These are phyloP conservation scores for Apocheima hispidaria DNA, from an alignment of 2,888 invertebrate species.

Conservation along the genomic window DNA sequence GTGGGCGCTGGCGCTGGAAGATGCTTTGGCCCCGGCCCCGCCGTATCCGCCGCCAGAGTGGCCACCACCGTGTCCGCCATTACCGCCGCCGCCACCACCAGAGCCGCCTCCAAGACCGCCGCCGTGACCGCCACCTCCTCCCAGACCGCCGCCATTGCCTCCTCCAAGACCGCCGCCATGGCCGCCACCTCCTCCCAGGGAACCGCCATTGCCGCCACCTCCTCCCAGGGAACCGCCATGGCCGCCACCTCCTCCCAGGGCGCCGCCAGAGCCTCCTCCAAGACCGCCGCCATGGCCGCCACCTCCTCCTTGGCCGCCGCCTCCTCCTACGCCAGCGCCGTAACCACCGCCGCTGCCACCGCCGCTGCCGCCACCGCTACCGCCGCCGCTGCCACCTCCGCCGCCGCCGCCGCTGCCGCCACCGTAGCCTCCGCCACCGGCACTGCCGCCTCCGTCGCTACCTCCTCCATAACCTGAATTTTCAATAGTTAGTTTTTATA, in stretches of 20 bases:
- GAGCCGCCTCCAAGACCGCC: conserved; percentile 32
- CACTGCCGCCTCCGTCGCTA: no score
- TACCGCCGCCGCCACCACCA: conserved; percentile 24
- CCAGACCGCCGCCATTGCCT: conserved; percentile 34
- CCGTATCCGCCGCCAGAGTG: conserved; percentile 30
- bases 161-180: neutral
- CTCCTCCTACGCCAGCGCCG: conserved; percentile 40
- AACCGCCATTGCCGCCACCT: conserved; percentile 55
- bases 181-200: conserved; percentile 32
- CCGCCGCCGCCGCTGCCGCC: conserved; percentile 48
- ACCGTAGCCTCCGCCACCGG: conserved; percentile 51
- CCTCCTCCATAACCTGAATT: conserved; percentile 51
- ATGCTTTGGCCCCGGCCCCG: conserved; percentile 36
- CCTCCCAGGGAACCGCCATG: conserved; percentile 42
- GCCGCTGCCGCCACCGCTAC: conserved; percentile 44
- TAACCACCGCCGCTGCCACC: conserved; percentile 35
- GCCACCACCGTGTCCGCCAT: conserved; percentile 1
- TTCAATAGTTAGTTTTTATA: no score
- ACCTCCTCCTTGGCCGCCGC: conserved; percentile 45
- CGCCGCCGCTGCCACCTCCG: conserved; percentile 43
- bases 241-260: conserved; percentile 39
- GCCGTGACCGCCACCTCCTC: conserved; percentile 34
- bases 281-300: conserved; percentile 50
- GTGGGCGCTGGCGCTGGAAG: neutral
- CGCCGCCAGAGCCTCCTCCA: conserved; percentile 45